Evolutionary conservation across 2,797 vertebrate species (phyloP), one percentile per base, ranked within the genome.

Genomic region (Muraenolepis orangiensis): DNA sequence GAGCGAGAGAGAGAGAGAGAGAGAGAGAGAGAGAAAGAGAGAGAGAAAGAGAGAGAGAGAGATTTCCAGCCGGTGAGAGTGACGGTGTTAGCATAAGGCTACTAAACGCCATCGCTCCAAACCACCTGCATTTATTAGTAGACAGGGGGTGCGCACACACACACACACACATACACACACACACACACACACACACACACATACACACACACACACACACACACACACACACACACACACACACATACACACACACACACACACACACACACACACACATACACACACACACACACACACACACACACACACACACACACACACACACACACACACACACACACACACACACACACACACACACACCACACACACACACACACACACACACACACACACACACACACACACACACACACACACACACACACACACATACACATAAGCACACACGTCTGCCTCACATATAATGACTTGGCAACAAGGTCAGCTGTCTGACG

Each of bases 61-160:
- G 28, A 64, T n/a, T n/a, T n/a, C n/a, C n/a, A n/a, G n/a, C n/a
- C n/a, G 13, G 26, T 12, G 23, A 29, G 38, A 28, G 74, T 10
- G 73, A 28, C 29, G 18, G 71, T 78, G 81, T 82, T 80, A 77
- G 78, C 72, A 51, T 64, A 28, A 66, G 46, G 68, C 31, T 1
- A n/a, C 18, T 70, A 76, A 76, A 77, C 71, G 72, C 72, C 73
- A 69, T 75, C 51, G 51, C 80, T 76, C 72, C 66, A 61, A 72
- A 26, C 71, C 32, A 32, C 84, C 82, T 84, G 80, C 80, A 86
- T 84, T 88, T 79, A 85, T 85, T 85, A 87, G 70, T 10, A 34
- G 36, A 40, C 73, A 40, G 73, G 70, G 34, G 74, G 57, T 51
- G 51, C 6, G 30, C 66, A 67, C 66, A 67, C 66, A 67, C 66